These are phyloP conservation scores for Yponomeuta malinellus DNA, from an alignment of 2,888 invertebrate genomes.

Conservation along the genomic window DNA sequence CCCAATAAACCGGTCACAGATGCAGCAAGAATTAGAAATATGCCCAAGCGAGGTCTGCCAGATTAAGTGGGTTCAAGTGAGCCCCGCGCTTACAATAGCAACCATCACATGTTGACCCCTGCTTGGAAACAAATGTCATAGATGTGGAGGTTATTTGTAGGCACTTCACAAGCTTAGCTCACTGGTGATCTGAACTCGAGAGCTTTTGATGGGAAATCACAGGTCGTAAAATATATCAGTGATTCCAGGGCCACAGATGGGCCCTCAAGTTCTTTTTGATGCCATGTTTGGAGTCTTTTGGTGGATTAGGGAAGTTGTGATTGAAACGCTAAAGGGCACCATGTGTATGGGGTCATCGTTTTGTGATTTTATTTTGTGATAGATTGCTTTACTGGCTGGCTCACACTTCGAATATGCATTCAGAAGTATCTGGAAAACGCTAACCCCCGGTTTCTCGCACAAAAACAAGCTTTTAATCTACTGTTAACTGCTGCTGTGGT, in stretches of 20 bases:
- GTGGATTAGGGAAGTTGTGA: constrained; percentile 11
- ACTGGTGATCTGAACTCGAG: neutral
- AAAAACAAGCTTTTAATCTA: too few species aligned
- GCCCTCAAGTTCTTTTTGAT: constrained; percentile 3
- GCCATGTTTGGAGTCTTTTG: constrained; percentile 10
- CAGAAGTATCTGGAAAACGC: too few species aligned
- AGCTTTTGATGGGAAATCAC: neutral
- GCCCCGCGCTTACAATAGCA: constrained; percentile 31
- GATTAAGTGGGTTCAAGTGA: constrained; percentile 50
- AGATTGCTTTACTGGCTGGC: neutral
- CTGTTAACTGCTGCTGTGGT: too few species aligned
- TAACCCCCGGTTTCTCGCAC: too few species aligned
- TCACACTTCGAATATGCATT: too few species aligned
- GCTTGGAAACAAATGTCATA: neutral
- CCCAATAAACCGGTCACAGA: constrained; percentile 37
- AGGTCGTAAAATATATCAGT: constrained; percentile 16
- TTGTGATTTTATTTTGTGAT: constrained; percentile 4
- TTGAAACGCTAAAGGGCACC: constrained; percentile 6
- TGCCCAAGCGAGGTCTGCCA: constrained; percentile 32
- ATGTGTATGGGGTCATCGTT: constrained; percentile 4
- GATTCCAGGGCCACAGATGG: neutral
- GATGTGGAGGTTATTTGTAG: neutral
- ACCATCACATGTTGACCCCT: constrained; percentile 28
- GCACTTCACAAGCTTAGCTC: neutral
- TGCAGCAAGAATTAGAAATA: constrained; percentile 55